Percentiles rank a stretch among this genome's conserved stretches.
phyloP scores from a whole-genome alignment of 2,888 invertebrate genomes.

The Punctoribates punctum region DNA sequence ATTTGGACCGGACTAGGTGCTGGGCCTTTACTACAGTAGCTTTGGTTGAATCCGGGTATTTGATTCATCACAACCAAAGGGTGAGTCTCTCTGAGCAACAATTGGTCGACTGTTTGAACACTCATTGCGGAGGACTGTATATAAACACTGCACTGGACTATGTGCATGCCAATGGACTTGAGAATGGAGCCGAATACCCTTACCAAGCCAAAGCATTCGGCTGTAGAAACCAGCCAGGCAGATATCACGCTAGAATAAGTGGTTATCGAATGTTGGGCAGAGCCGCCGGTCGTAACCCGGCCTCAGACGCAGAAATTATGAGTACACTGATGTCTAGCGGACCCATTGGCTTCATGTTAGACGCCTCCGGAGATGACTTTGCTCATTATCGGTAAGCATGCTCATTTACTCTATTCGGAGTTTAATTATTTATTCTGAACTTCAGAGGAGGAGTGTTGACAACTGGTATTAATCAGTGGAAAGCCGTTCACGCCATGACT shows the following conservation, averaged over 20 bases:
- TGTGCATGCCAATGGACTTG: conserved; percentile 49
- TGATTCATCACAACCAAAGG: conserved; percentile 6
- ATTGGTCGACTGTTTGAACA: conserved; percentile 49
- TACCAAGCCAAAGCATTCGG: neutral
- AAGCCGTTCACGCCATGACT: neutral
- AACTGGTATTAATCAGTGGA: neutral
- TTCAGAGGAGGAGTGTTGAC: neutral
- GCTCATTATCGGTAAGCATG: neutral
- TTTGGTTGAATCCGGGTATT: conserved; percentile 33
- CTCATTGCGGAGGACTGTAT: conserved; percentile 56
- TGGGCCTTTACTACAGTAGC: conserved; percentile 89
- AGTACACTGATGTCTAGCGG: neutral
- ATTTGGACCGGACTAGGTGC: conserved; percentile 57
- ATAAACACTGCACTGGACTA: conserved; percentile 57
- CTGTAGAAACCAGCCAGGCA: neutral
- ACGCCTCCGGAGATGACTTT: neutral
- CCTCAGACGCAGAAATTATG: neutral
- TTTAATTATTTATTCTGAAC: neutral
- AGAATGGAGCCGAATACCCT: neutral
- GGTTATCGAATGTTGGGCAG: neutral
- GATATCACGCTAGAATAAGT: neutral
- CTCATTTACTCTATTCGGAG: neutral
- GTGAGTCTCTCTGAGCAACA: conserved; percentile 38
- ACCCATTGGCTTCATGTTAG: neutral
- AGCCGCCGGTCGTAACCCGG: neutral